Percentiles rank a stretch among this genome's conserved stretches.
Conservation (phyloP, 2,797 vertebrate genomes). For the Yasuhikotakia modesta region DNA sequence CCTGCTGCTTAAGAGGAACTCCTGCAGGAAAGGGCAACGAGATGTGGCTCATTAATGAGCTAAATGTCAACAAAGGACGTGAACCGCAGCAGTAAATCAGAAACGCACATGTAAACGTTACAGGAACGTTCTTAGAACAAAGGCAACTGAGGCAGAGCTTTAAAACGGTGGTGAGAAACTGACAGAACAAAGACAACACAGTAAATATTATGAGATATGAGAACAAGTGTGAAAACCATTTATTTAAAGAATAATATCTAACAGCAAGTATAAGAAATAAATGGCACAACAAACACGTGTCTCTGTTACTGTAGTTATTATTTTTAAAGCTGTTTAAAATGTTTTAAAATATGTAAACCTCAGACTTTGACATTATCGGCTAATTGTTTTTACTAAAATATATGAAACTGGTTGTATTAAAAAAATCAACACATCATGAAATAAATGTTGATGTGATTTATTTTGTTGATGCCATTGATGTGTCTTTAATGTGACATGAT, state of each 20-base stretch:
- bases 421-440: too few relatives aligned
- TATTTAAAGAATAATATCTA: not conserved
- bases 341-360: too few relatives aligned
- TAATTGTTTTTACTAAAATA: too few relatives aligned
- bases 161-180: not conserved
- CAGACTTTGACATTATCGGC: too few relatives aligned
- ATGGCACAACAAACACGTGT: too few relatives aligned
- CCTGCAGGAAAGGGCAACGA: slow-evolving; percentile 43
- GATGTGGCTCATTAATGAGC: slow-evolving; percentile 22
- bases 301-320: too few relatives aligned
- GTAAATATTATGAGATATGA: not conserved
- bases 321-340: too few relatives aligned
- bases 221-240: not conserved
- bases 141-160: not conserved
- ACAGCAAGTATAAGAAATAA: not conserved
- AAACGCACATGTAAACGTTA: not conserved
- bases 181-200: not conserved
- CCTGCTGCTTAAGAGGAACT: slow-evolving; percentile 27
- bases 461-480: too few relatives aligned
- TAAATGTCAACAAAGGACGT: slow-evolving; percentile 45
- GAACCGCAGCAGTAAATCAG: slow-evolving; percentile 20
- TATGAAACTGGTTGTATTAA: too few relatives aligned
- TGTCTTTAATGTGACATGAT: too few relatives aligned
- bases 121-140: not conserved
- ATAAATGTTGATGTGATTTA: too few relatives aligned